Conservation (phyloP, 2,113 vertebrate genomes). For the Myotis brandtii region DNA sequence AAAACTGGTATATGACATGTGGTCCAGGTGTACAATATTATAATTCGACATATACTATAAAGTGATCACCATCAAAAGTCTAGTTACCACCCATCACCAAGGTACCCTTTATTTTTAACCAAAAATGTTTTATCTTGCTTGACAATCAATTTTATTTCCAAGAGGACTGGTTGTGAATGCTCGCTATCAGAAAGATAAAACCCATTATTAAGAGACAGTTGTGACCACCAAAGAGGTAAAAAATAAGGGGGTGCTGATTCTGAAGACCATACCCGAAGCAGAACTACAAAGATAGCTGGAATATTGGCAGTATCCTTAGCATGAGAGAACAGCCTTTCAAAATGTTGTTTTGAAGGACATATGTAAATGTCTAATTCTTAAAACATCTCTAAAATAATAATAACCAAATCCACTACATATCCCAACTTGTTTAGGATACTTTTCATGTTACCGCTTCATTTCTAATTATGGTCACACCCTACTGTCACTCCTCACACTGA, state of each 20-base stretch:
- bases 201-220: neutral
- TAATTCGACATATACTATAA: neutral
- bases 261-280: neutral
- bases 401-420: neutral
- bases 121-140: neutral
- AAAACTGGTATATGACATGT: neutral
- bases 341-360: neutral
- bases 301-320: neutral
- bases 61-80: neutral
- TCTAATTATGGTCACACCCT: neutral
- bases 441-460: neutral
- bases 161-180: neutral
- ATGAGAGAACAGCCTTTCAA: neutral
- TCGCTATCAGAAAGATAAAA: neutral
- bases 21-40: neutral
- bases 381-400: constrained; percentile 41
- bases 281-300: neutral
- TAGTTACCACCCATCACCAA: neutral
- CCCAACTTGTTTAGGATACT: neutral
- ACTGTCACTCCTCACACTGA: neutral
- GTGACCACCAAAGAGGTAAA: neutral
- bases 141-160: constrained; percentile 2
- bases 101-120: neutral
- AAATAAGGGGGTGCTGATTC: neutral
- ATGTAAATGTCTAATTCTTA: neutral